Percentiles rank a stretch among this genome's conserved stretches.
phyloP scores from a whole-genome alignment of 2,888 invertebrate species.

The Gnatocerus cornutus region DNA sequence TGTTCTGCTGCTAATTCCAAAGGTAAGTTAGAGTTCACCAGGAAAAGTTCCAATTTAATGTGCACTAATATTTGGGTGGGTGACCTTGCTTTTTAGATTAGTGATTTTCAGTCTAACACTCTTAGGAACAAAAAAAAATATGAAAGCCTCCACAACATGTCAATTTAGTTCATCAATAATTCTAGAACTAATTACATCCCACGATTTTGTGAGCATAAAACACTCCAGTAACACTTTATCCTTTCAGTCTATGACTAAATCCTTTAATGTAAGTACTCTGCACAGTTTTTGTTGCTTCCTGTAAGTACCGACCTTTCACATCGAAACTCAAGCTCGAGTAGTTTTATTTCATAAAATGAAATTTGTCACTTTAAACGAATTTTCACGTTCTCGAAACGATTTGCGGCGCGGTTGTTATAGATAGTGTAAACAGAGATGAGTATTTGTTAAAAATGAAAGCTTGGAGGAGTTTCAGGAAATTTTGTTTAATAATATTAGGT shows the following conservation, averaged over 20 bases:
- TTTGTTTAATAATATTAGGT: no score
- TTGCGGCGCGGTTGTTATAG: neutral
- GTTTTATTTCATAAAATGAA: conserved; percentile 1
- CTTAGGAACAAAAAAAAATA: no score
- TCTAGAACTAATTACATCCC: neutral
- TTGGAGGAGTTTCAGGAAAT: no score
- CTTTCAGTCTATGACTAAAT: neutral
- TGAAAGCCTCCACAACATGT: neutral
- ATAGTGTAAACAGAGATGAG: neutral
- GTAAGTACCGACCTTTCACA: neutral
- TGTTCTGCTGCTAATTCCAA: conserved; percentile 12
- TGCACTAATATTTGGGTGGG: no score
- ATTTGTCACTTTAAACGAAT: neutral
- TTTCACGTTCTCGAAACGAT: neutral
- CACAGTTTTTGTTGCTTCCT: neutral
- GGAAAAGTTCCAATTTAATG: neutral
- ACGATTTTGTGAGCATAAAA: no score
- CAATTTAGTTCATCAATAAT: neutral
- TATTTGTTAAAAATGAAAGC: neutral
- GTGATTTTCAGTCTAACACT: no score
- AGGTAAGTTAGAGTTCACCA: neutral
- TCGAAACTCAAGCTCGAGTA: neutral
- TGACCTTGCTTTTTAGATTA: no score
- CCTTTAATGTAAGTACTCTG: neutral
- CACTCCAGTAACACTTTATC: no score